These are phyloP conservation scores for Montipora foliosa DNA, from an alignment of 64 coral and sea anemone genomes.

Conservation along the genomic window DNA sequence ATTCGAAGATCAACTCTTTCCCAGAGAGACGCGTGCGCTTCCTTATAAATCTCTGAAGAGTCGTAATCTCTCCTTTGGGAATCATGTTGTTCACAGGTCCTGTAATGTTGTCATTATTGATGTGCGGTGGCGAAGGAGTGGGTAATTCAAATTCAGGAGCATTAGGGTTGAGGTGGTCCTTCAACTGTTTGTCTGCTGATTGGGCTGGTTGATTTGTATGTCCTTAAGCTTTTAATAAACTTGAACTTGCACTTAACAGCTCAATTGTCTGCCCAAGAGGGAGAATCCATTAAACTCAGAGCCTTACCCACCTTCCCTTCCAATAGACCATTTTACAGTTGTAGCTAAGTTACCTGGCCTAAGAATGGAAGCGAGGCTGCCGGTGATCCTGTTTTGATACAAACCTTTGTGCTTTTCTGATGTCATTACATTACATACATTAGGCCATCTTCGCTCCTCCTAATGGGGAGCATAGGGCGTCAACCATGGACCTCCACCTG, in stretches of 20 bases:
- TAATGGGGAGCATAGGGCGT: no score
- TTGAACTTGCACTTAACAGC: no score
- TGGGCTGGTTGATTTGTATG: neutral
- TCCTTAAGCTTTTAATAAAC: no score
- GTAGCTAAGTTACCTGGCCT: no score
- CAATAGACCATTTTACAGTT: neutral
- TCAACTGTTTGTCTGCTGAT: neutral
- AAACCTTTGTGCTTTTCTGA: no score
- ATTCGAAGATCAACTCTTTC: constrained; percentile 73
- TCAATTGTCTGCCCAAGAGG: neutral
- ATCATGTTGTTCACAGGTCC: no score
- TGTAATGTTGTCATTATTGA: neutral
- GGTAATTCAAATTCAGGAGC: neutral
- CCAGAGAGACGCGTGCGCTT: neutral
- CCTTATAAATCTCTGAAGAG: neutral
- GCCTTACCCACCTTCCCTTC: neutral
- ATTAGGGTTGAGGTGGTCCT: neutral
- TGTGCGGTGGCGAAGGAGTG: neutral
- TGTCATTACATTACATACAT: no score
- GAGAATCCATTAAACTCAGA: neutral
- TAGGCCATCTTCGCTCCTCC: no score
- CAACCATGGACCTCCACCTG: no score
- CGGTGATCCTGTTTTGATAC: no score
- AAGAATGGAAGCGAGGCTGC: no score
- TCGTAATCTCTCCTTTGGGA: neutral